A percentile compares a stretch with the other conserved stretches of the same genome.
Conservation (phyloP, 2,888 invertebrate species). For the Xanthia togata region DNA sequence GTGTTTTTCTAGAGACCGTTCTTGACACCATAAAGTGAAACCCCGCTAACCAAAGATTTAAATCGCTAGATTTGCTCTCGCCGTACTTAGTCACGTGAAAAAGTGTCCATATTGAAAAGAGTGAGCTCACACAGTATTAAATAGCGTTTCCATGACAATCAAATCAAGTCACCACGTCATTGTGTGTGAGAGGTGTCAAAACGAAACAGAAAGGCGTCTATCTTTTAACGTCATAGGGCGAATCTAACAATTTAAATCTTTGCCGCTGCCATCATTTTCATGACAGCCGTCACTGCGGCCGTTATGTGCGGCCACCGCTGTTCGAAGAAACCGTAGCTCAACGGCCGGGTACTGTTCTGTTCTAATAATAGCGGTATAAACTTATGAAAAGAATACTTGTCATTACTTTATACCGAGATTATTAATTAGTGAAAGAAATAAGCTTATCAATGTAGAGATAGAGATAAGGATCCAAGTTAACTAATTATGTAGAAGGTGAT, state of each 20-base stretch:
- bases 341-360: neutral
- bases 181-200: neutral
- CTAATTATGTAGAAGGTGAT: conserved; percentile 33
- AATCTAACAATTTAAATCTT: neutral
- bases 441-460: conserved; percentile 21
- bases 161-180: neutral
- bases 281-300: neutral
- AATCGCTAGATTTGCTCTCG: no score
- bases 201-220: neutral
- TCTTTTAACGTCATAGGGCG: neutral
- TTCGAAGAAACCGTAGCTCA: neutral
- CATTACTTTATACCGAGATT: neutral
- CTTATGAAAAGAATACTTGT: neutral
- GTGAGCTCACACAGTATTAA: neutral
- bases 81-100: no score
- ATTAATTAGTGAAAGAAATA: conserved; percentile 8
- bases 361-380: neutral
- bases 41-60: no score
- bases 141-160: neutral
- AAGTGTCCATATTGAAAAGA: neutral
- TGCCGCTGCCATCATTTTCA: neutral
- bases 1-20: no score
- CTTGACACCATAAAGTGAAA: no score
- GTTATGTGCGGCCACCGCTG: neutral
- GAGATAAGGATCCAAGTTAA: conserved; percentile 21